Evolutionary conservation across 2,113 vertebrate species (phyloP).

Genomic region (Ictalurus furcatus): DNA sequence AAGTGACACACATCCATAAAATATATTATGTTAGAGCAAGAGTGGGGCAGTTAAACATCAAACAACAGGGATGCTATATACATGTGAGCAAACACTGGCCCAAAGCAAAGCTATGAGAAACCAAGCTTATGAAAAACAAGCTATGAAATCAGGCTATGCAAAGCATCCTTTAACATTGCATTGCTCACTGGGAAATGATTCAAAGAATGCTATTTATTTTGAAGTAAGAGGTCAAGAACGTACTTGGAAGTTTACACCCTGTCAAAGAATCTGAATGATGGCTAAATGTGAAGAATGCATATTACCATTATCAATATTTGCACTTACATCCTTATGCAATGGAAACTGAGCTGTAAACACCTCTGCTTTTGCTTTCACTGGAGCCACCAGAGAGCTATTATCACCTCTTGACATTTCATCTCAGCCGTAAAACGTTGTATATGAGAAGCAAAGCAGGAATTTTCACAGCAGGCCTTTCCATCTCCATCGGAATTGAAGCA

Average conservation of each 20-base stretch:
- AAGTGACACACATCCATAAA: not conserved
- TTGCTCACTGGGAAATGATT: not conserved
- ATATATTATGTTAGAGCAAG: not conserved
- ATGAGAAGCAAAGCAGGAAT: constrained; percentile 1
- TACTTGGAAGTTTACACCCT: not conserved
- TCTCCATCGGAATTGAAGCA: not conserved
- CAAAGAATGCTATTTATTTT: constrained; percentile 14
- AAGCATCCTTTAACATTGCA: not conserved
- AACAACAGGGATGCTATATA: not conserved
- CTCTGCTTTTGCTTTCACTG: constrained; percentile 4
- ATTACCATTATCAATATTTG: not conserved
- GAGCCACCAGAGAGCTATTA: constrained; percentile 14
- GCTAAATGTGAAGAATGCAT: constrained; percentile 3
- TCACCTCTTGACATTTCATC: constrained; percentile 30
- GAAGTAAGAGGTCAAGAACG: not conserved
- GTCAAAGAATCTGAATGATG: constrained; percentile 21
- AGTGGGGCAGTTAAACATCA: not conserved
- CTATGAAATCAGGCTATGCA: not conserved
- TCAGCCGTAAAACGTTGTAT: not conserved
- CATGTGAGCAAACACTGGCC: not conserved
- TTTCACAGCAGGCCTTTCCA: constrained; percentile 7
- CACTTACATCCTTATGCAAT: not conserved
- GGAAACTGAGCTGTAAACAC: not conserved
- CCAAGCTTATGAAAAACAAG: too few species aligned
- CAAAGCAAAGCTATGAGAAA: not conserved